A percentile compares a stretch with the other conserved stretches of the same genome.
These are phyloP conservation scores for Heliconius hermathena DNA, from an alignment of 1,140 invertebrate genomes.

Conservation along the genomic window DNA sequence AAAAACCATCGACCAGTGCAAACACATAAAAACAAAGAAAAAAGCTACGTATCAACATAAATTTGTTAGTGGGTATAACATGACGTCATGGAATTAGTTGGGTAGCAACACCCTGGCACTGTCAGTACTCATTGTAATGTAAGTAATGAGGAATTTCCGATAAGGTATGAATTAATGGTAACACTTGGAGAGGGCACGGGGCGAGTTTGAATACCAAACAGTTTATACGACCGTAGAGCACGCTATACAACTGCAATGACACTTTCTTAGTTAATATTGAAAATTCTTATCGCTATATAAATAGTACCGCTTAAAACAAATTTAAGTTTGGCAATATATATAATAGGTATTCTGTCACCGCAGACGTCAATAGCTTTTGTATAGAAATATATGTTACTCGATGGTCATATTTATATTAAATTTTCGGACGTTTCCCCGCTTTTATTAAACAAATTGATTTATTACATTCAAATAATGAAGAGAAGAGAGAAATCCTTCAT, in stretches of 20 bases:
- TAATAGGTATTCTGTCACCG: not conserved
- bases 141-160: conserved; percentile 46
- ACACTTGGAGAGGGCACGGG: conserved; percentile 57
- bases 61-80: not conserved
- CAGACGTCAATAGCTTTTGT: not conserved
- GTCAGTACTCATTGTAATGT: conserved; percentile 44
- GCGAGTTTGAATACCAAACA: conserved; percentile 19
- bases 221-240: conserved; percentile 41
- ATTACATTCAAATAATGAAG: no score
- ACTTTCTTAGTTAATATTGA: conserved; percentile 32
- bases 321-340: not conserved
- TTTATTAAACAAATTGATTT: no score
- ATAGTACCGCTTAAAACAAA: not conserved
- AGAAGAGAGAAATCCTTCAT: no score
- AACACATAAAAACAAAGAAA: not conserved
- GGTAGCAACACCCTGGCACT: conserved; percentile 40
- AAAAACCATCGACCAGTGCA: no score
- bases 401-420: no score
- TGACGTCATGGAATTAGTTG: not conserved
- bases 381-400: not conserved
- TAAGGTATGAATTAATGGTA: conserved; percentile 64
- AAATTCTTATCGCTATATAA: conserved; percentile 12
- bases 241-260: conserved; percentile 59
- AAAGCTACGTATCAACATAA: not conserved
- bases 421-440: no score